Conservation (phyloP, 2,888 invertebrate genomes). For the Baronia brevicornis region DNA sequence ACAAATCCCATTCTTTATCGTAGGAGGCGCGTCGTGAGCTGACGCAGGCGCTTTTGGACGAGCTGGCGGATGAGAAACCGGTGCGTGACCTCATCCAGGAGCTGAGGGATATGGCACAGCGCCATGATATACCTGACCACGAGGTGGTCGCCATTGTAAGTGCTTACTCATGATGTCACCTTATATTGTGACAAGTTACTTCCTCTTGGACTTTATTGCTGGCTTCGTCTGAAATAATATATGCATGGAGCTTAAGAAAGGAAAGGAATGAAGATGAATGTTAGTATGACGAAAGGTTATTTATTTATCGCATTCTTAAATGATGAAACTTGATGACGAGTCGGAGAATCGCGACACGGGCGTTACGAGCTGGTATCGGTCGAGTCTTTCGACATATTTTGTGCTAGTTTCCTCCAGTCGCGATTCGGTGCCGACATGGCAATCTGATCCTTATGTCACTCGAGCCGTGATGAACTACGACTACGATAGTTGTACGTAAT, state of each 20-base stretch:
- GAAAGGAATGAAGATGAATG: no score
- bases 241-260: no score
- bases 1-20: slow-evolving; percentile 24
- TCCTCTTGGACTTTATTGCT: no score
- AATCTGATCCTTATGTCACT: slow-evolving; percentile 50
- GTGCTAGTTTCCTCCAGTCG: slow-evolving; percentile 23
- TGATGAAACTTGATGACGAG: slow-evolving; percentile 76
- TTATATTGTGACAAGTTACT: no score
- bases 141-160: slow-evolving; percentile 91
- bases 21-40: slow-evolving; percentile 74
- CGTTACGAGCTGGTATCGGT: slow-evolving; percentile 27
- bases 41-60: slow-evolving; percentile 84
- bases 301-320: slow-evolving; percentile 19
- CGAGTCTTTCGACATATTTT: slow-evolving; percentile 48
- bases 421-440: slow-evolving; percentile 55
- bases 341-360: slow-evolving; percentile 41
- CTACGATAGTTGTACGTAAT: no score
- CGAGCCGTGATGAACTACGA: no score
- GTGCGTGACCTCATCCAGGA: slow-evolving; percentile 90
- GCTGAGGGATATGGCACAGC: slow-evolving; percentile 89
- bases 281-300: no score
- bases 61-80: slow-evolving; percentile 89
- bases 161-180: slow-evolving; percentile 20
- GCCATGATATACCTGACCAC: slow-evolving; percentile 91
- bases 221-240: no score